Evolutionary conservation across 2,797 vertebrate genomes (phyloP).

Genomic region (Micropoecilia bifurca): DNA sequence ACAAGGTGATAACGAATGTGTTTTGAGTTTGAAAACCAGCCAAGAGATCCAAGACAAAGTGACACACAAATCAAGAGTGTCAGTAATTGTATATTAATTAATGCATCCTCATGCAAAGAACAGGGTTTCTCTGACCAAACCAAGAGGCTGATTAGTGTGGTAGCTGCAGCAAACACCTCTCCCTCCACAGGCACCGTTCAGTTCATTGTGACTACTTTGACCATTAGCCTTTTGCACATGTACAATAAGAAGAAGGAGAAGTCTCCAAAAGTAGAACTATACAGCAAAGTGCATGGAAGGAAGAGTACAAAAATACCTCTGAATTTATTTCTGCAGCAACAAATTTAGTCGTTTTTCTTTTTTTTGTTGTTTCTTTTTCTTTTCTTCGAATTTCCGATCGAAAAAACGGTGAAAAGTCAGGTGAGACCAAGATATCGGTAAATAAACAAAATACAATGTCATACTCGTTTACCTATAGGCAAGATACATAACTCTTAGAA

Average conservation of each 20-base stretch:
- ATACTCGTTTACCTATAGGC: conserved; percentile 65
- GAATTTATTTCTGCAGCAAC: conserved; percentile 73
- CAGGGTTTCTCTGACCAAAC: not conserved
- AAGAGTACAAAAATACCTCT: conserved; percentile 81
- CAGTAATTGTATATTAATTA: not conserved
- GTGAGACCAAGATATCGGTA: conserved; percentile 71
- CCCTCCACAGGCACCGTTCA: conserved; percentile 64
- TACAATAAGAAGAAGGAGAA: conserved; percentile 60
- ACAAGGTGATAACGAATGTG: not conserved
- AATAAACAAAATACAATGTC: conserved; percentile 78
- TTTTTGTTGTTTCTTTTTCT: conserved; percentile 11
- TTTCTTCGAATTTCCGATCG: conserved; percentile 50
- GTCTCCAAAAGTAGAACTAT: conserved; percentile 73
- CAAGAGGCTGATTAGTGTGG: conserved; percentile 22
- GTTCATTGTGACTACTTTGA: conserved; percentile 44
- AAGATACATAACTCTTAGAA: conserved; percentile 76
- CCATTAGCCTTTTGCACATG: conserved; percentile 66
- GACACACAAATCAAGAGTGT: not conserved
- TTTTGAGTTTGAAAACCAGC: not conserved
- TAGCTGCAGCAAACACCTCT: conserved; percentile 38
- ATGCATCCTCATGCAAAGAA: not conserved
- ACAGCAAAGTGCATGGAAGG: conserved; percentile 79
- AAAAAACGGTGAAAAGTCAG: conserved; percentile 71
- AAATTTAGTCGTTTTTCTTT: conserved; percentile 19
- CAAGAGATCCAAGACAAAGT: not conserved